Conservation (phyloP, 2,113 vertebrate species). For the Crypturellus undulatus region DNA sequence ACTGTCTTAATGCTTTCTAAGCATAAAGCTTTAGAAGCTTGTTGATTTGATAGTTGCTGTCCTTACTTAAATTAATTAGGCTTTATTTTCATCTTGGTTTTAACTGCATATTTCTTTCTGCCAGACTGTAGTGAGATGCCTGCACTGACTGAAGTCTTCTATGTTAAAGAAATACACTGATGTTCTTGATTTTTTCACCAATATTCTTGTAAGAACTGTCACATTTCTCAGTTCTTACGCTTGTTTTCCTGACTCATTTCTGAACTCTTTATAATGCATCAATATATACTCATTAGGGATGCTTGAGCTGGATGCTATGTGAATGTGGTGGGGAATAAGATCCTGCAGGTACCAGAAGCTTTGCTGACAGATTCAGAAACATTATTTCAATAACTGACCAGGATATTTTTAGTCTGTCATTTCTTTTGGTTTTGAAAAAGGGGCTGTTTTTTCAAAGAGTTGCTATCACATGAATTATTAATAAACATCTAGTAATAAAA, state of each 20-base stretch:
- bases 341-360: not conserved
- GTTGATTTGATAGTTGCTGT: conserved; percentile 17
- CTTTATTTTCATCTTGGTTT: conserved; percentile 15
- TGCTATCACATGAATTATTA: not conserved
- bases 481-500: conserved; percentile 22
- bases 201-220: not conserved
- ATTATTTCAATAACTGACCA: not conserved
- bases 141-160: not conserved
- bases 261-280: conserved; percentile 5
- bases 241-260: not conserved
- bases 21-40: not conserved
- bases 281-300: not conserved
- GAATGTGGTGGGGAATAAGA: not conserved
- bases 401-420: conserved; percentile 27
- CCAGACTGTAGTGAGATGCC: not conserved
- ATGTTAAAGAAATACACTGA: not conserved
- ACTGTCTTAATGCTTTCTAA: not conserved
- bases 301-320: not conserved
- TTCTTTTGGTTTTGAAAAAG: conserved; percentile 25
- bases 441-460: not conserved
- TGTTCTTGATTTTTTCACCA: not conserved
- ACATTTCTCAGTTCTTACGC: not conserved
- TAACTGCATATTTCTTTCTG: conserved; percentile 13
- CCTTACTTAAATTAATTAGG: not conserved
- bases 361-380: not conserved